Evolutionary conservation across 2,113 vertebrate genomes (phyloP), one percentile per base, ranked within the genome.

Genomic region (Pycnonotus jocosus): DNA sequence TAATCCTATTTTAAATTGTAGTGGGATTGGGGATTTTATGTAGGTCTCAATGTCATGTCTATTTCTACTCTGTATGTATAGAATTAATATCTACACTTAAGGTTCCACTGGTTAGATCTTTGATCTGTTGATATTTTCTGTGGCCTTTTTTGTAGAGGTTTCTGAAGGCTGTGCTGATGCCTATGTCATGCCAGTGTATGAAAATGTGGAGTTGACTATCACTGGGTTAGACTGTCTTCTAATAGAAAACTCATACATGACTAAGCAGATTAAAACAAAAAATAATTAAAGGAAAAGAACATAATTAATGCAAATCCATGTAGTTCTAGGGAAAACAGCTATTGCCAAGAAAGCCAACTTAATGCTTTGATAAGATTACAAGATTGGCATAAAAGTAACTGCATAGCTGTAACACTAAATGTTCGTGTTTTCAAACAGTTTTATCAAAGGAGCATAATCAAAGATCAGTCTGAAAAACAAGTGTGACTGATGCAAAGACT

Each of bases 351-450:
- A 88, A 90, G 23, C 53, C 80, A 38, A 37, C 38, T 93, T 90
- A 61, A 93, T 80, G 85, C 85, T 86, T 94, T 90, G 88, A 88
- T 73, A 60, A 87, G 84, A 91, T 87, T 94, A 93, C 90, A 95
- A 68, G 56, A 40, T 64, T 51, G 48, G 45, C 48, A 65, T 94
- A 56, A 77, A 91, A 88, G 42, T 69, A 79, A 72, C 53, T 68
- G 18, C 71, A 33, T 69, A 44, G 45, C 40, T 80, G 15, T 79
- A 82, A 72, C 35, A 22, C 30, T 78, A 61, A 40, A 71, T 76
- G n/a, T 51, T 78, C n/a, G 18, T 76, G 88, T 74, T 94, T 90
- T 82, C 4, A 1, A 82, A 71, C 56, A 69, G 10, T 73, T 95
- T 74, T 90, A 73, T 86, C 71, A 86, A 78, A 94, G 54, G 47